Conservation (phyloP, 1,140 invertebrate genomes). For the Phymorhynchus buccinoides region DNA sequence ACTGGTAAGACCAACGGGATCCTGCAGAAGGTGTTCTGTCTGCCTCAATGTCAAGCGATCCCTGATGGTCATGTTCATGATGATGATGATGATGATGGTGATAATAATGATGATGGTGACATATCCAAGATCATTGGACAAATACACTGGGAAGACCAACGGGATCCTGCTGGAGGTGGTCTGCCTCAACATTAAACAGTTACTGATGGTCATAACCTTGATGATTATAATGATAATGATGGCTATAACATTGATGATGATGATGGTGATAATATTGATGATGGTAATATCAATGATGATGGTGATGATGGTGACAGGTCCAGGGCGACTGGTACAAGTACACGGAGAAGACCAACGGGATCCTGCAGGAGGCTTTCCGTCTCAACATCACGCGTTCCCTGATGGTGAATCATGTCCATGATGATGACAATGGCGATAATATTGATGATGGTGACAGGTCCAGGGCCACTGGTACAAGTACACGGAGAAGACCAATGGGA, state of each 20-base stretch:
- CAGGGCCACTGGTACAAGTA: conserved; percentile 84
- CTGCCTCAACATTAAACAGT: too few relatives aligned
- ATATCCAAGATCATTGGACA: conserved; percentile 82
- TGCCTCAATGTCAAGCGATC: conserved; percentile 83
- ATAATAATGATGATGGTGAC: too few relatives aligned
- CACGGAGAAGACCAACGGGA: conserved; percentile 82
- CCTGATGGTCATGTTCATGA: conserved; percentile 81
- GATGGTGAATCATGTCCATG: too few relatives aligned
- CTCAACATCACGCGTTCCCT: conserved; percentile 84
- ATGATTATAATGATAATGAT: too few relatives aligned
- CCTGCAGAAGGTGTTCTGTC: conserved; percentile 84
- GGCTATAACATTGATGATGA: too few relatives aligned
- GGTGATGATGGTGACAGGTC: conserved; percentile 74
- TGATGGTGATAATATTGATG: too few relatives aligned
- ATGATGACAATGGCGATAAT: too few relatives aligned
- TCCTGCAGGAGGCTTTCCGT: conserved; percentile 84
- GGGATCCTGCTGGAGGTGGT: too few relatives aligned
- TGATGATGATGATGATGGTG: too few relatives aligned
- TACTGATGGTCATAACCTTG: too few relatives aligned
- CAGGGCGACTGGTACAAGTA: conserved; percentile 84
- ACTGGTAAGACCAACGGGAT: conserved; percentile 83
- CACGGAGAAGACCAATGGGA: conserved; percentile 82
- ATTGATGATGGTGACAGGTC: conserved; percentile 74
- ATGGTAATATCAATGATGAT: too few relatives aligned
- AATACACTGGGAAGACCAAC: too few relatives aligned